phyloP scores from a whole-genome alignment of 2,888 invertebrate genomes.

The Cistogaster globosa region DNA sequence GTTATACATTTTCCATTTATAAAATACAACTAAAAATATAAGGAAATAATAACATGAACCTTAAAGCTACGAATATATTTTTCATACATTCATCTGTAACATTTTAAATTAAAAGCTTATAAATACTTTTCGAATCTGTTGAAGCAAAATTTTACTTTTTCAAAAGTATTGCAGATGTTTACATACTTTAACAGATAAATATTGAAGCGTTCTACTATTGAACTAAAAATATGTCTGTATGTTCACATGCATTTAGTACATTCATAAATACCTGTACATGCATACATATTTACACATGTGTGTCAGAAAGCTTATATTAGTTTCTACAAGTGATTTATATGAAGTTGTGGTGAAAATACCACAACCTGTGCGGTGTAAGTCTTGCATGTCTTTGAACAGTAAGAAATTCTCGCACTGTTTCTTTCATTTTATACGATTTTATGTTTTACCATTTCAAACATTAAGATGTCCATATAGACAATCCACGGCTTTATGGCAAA shows the following conservation, averaged over 20 bases:
- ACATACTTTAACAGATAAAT: constrained; percentile 38
- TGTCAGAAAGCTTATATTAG: neutral
- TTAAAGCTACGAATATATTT: neutral
- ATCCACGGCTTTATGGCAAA: constrained; percentile 58
- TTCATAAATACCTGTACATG: neutral
- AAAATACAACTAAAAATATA: neutral
- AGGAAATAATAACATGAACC: neutral
- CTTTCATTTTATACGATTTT: constrained; percentile 28
- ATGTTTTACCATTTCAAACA: constrained; percentile 59
- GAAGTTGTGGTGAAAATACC: constrained; percentile 57
- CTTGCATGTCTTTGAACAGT: constrained; percentile 36
- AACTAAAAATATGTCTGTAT: neutral
- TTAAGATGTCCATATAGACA: constrained; percentile 22
- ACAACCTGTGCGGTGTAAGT: constrained; percentile 52
- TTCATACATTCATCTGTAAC: constrained; percentile 4
- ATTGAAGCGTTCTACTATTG: constrained; percentile 50
- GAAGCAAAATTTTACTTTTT: constrained; percentile 16
- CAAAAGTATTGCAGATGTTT: constrained; percentile 11
- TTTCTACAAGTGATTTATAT: constrained; percentile 65
- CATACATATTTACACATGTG: neutral
- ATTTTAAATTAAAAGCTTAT: constrained; percentile 64
- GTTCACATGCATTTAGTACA: neutral
- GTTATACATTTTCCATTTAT: too few species aligned
- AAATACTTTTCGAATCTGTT: constrained; percentile 34
- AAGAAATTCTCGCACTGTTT: constrained; percentile 11